Evolutionary conservation across 2,888 invertebrate species (phyloP).

Genomic region (Gari tellinella): DNA sequence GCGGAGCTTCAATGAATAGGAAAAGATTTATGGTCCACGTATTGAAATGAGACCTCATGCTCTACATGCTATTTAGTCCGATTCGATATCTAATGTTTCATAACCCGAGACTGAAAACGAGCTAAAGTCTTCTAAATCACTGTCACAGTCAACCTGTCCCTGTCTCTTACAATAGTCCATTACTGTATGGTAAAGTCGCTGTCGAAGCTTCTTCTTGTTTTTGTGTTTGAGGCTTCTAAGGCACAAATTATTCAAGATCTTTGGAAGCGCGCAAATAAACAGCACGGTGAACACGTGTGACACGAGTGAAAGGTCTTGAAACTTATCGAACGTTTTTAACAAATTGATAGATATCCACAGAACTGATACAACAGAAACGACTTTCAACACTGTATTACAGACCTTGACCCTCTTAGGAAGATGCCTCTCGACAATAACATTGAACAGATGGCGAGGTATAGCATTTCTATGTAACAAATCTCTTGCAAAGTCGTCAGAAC

Average conservation of each 20-base stretch:
- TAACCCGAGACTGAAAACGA: no score
- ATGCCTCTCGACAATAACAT: slow-evolving; percentile 26
- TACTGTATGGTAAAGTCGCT: no score
- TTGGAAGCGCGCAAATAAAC: slow-evolving; percentile 47
- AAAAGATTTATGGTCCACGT: no score
- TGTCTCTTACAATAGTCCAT: no score
- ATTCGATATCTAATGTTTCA: no score
- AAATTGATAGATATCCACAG: slow-evolving; percentile 36
- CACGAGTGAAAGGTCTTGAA: slow-evolving; percentile 43
- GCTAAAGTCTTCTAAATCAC: no score
- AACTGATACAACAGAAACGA: slow-evolving; percentile 23
- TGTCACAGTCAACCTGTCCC: no score
- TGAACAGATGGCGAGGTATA: slow-evolving; percentile 26
- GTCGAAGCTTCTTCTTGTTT: no score
- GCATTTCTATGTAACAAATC: slow-evolving; percentile 18
- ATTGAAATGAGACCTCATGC: no score
- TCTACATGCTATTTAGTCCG: no score
- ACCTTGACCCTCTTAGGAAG: slow-evolving; percentile 41
- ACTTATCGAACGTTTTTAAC: slow-evolving; percentile 39
- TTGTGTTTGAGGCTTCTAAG: no score
- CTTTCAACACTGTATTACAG: slow-evolving; percentile 29
- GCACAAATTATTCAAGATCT: slow-evolving; percentile 9
- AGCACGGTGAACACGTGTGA: slow-evolving; percentile 48
- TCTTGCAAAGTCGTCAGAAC: neutral
- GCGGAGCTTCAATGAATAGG: no score